Conservation (phyloP, 1,140 invertebrate genomes). For the Lycorma delicatula region DNA sequence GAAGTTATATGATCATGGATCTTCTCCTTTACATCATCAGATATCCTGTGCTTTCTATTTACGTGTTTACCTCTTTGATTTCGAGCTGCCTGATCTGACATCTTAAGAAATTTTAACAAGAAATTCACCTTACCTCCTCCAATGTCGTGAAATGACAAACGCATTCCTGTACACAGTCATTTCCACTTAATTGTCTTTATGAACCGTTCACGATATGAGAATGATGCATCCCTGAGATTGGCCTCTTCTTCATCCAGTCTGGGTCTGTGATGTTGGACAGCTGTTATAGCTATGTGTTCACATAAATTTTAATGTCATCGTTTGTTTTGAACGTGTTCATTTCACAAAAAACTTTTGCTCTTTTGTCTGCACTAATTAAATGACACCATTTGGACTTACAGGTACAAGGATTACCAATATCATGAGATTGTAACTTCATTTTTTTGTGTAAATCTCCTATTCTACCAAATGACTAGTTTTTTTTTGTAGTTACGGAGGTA, state of each 20-base stretch:
- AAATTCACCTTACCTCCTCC: constrained; percentile 7
- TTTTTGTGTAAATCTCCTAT: too few species aligned
- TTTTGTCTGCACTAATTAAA: background rate
- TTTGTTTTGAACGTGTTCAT: constrained; percentile 8
- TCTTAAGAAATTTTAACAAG: constrained; percentile 12
- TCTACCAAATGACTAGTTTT: too few species aligned
- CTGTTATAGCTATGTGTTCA: constrained; percentile 5
- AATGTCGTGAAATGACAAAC: constrained; percentile 6
- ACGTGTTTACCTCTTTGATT: constrained; percentile 10
- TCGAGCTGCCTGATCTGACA: background rate
- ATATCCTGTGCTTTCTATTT: constrained; percentile 4
- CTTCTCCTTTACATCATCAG: constrained; percentile 8
- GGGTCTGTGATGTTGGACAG: constrained; percentile 3
- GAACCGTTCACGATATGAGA: too few species aligned
- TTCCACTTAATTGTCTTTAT: too few species aligned
- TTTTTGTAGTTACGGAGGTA: too few species aligned
- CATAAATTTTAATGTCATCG: constrained; percentile 9
- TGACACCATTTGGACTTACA: constrained; percentile 10
- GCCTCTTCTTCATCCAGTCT: constrained; percentile 4
- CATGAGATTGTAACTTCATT: constrained; percentile 11
- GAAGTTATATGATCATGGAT: constrained; percentile 14
- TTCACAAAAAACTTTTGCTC: constrained; percentile 5
- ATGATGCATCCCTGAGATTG: constrained; percentile 9
- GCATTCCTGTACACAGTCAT: constrained; percentile 11
- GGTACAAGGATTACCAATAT: constrained; percentile 1